Evolutionary conservation across 1,140 invertebrate species (phyloP).

Genomic region (Drosophila arizonae): DNA sequence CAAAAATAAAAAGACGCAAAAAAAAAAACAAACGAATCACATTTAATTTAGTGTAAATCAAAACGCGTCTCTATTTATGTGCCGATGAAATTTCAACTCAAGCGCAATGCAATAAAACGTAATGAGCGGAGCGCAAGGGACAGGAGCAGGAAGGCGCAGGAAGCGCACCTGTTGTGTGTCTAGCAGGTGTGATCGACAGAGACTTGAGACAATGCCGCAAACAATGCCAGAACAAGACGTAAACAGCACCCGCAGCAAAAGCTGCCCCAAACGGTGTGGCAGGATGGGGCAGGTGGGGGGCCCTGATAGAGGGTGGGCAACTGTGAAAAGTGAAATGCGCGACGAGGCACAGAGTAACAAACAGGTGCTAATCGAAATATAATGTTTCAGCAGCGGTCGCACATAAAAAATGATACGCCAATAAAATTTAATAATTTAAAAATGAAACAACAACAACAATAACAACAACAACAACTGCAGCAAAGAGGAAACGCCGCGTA

Average conservation of each 20-base stretch:
- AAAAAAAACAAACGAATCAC: conserved; percentile 35
- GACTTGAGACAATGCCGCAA: conserved; percentile 24
- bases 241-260: conserved; percentile 2
- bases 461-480: conserved; percentile 13
- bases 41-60: conserved; percentile 79
- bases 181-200: conserved; percentile 51
- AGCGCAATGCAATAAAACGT: conserved; percentile 42
- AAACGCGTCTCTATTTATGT: conserved; percentile 45
- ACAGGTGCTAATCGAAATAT: conserved; percentile 81
- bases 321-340: conserved; percentile 32
- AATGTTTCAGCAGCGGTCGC: conserved; percentile 76
- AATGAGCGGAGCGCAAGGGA: conserved; percentile 3
- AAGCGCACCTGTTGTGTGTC: conserved; percentile 63
- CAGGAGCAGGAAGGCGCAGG: background rate
- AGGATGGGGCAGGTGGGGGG: background rate
- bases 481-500: conserved; percentile 35
- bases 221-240: conserved; percentile 39
- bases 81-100: conserved; percentile 52
- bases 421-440: conserved; percentile 82
- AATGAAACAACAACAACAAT: conserved; percentile 64
- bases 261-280: background rate
- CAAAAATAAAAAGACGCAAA: too few relatives aligned
- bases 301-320: background rate
- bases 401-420: conserved; percentile 79
- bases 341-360: conserved; percentile 48